Conservation (phyloP, 2,113 vertebrate species). For the Actenoides lindsayi region DNA sequence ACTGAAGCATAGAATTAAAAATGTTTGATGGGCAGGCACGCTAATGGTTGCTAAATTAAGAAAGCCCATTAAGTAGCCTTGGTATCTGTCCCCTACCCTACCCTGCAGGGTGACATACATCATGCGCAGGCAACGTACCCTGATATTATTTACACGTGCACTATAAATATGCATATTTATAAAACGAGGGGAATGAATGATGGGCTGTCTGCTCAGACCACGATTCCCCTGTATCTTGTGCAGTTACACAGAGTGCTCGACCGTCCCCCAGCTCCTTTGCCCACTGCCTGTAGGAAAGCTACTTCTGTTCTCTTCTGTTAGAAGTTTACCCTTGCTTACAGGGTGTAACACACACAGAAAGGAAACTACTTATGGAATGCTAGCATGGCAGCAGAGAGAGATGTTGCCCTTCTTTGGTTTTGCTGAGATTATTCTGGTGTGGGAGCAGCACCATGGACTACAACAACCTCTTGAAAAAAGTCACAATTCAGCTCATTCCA, state of each 20-base stretch:
- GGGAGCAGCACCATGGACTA: background rate
- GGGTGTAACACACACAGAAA: background rate
- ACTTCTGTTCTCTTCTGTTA: background rate
- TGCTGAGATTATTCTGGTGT: background rate
- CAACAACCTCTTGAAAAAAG: background rate
- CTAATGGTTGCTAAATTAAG: conserved; percentile 31
- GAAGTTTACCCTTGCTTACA: background rate
- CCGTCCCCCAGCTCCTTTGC: background rate
- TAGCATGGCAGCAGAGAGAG: background rate
- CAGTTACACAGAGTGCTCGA: background rate
- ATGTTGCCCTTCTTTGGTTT: background rate
- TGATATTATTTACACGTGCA: background rate
- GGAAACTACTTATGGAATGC: background rate
- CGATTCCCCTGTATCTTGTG: background rate
- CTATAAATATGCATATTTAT: background rate
- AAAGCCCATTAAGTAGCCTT: background rate
- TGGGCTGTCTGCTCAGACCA: background rate
- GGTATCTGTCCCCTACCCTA: background rate
- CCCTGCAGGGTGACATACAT: background rate
- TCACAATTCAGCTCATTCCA: background rate
- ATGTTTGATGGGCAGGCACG: fast-evolving
- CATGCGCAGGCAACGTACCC: background rate
- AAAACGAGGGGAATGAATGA: background rate
- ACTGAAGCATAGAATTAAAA: background rate
- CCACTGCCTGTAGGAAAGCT: background rate